These are phyloP conservation scores for Chironomus tepperi DNA, from an alignment of 1,140 invertebrate species.

Conservation along the genomic window DNA sequence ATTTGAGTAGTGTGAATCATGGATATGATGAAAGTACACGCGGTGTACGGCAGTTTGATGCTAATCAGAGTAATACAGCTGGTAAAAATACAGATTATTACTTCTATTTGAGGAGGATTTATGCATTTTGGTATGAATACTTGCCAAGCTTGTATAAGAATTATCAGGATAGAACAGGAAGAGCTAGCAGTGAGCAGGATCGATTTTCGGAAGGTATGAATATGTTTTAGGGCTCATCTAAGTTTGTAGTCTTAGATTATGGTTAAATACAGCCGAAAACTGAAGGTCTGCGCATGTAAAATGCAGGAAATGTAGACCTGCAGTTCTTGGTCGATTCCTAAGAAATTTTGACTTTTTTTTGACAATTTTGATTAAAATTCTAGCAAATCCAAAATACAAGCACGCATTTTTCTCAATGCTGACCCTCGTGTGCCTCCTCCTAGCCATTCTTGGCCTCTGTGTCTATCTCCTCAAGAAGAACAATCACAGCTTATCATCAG, in stretches of 20 bases:
- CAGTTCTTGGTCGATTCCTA: too few species aligned
- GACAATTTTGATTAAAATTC: background rate
- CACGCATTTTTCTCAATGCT: constrained; percentile 38
- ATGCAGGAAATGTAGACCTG: too few species aligned
- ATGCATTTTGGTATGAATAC: constrained; percentile 22
- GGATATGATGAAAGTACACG: background rate
- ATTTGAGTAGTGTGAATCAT: constrained; percentile 22
- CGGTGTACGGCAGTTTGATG: background rate
- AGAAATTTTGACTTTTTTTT: background rate
- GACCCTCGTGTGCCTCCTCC: constrained; percentile 33
- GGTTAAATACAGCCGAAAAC: too few species aligned
- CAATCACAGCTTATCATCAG: constrained; percentile 27
- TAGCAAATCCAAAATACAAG: constrained; percentile 33
- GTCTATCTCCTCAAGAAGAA: constrained; percentile 35
- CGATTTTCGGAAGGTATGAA: background rate
- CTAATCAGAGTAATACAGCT: background rate
- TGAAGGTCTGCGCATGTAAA: too few species aligned
- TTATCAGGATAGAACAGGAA: constrained; percentile 15
- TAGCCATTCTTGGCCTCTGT: constrained; percentile 34
- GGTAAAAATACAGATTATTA: constrained; percentile 18
- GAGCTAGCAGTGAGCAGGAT: background rate
- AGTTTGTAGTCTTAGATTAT: too few species aligned
- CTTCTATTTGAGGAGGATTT: constrained; percentile 16
- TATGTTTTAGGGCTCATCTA: too few species aligned
- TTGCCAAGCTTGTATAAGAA: background rate